Conservation (phyloP, 2,113 vertebrate genomes). For the Pollimyrus isidori region DNA sequence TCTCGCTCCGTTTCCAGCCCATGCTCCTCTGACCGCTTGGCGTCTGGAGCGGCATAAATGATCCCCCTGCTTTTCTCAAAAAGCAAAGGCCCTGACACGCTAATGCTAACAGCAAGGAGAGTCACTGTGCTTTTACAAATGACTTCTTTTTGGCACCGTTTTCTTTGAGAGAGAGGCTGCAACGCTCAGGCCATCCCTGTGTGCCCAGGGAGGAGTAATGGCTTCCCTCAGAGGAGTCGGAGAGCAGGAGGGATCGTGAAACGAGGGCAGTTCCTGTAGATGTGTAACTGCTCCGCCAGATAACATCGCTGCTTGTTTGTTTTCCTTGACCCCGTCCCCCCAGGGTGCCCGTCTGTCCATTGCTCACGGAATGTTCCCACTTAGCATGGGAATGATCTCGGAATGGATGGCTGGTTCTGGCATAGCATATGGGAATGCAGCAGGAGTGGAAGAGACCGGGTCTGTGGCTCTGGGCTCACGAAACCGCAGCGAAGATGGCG, state of each 20-base stretch:
- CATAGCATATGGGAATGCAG: constrained; percentile 25
- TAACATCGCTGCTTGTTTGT: constrained; percentile 1
- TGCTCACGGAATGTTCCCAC: constrained; percentile 17
- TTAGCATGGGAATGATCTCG: constrained; percentile 30
- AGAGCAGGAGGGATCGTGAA: background rate
- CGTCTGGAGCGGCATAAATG: background rate
- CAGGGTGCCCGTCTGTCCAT: constrained; percentile 21
- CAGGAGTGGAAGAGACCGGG: background rate
- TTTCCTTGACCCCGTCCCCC: constrained; percentile 10
- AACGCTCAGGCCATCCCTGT: background rate
- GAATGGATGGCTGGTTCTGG: constrained; percentile 32
- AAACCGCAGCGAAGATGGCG: background rate
- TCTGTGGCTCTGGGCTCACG: background rate
- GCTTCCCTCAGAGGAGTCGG: background rate
- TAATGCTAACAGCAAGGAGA: constrained; percentile 34
- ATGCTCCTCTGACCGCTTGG: background rate
- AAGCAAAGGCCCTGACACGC: constrained; percentile 25
- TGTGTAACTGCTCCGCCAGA: constrained; percentile 18
- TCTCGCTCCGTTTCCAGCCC: background rate
- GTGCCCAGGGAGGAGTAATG: background rate
- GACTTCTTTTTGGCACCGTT: constrained; percentile 26
- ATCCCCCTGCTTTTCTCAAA: constrained; percentile 37
- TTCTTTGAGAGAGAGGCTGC: constrained; percentile 28
- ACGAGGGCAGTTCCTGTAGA: constrained; percentile 10
- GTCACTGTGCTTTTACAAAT: background rate